Percentiles rank a stretch among this genome's conserved stretches.
These are phyloP conservation scores for Nephila pilipes DNA, from an alignment of 1,140 invertebrate species.

Conservation along the genomic window DNA sequence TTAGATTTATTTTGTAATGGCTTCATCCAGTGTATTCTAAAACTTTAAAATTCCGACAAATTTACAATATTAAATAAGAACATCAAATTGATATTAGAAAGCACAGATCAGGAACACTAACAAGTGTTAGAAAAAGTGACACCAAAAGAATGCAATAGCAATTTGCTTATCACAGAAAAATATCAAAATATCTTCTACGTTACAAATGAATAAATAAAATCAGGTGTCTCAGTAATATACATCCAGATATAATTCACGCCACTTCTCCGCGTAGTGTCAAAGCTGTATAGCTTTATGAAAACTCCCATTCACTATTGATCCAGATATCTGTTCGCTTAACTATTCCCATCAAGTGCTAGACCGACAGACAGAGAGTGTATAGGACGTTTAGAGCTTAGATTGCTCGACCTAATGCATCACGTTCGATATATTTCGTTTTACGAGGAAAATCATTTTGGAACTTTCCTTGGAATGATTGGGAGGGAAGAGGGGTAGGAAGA, in stretches of 20 bases:
- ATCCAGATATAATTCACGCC: not conserved
- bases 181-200: too few relatives aligned
- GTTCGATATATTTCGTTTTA: slow-evolving; percentile 74
- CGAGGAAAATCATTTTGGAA: slow-evolving; percentile 71
- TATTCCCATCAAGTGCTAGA: slow-evolving; percentile 70
- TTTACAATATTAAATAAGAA: too few relatives aligned
- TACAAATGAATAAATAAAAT: not conserved
- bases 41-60: too few relatives aligned
- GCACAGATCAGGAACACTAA: too few relatives aligned
- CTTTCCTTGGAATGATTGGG: slow-evolving; percentile 55
- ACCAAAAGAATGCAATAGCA: too few relatives aligned
- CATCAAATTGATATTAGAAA: too few relatives aligned
- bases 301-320: slow-evolving; percentile 59
- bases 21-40: too few relatives aligned
- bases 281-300: slow-evolving; percentile 42
- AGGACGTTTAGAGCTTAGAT: slow-evolving; percentile 63
- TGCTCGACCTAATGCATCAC: slow-evolving; percentile 66
- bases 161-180: too few relatives aligned
- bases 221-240: not conserved
- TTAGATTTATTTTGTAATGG: too few relatives aligned
- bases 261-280: not conserved
- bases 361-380: not conserved
- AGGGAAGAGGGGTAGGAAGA: not conserved
- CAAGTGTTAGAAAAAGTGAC: too few relatives aligned
- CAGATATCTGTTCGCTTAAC: slow-evolving; percentile 64